These are phyloP conservation scores for Callinectes sapidus DNA, from an alignment of 2,888 invertebrate species.

Conservation along the genomic window DNA sequence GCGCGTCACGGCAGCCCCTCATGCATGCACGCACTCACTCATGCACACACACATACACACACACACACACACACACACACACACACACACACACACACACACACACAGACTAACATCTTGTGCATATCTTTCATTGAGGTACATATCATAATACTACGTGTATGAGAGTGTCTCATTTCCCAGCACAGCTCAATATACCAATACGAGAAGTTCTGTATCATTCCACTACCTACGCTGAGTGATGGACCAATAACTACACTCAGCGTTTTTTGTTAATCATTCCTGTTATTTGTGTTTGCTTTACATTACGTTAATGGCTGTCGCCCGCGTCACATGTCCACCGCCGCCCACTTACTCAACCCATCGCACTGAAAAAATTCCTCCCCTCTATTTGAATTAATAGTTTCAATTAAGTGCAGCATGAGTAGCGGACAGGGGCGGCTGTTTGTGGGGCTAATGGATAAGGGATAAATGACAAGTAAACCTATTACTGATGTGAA, in stretches of 20 bases:
- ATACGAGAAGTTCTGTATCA: neutral
- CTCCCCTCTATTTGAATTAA: neutral
- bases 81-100: neutral
- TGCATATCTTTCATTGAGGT: neutral
- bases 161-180: too few species aligned
- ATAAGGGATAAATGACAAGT: neutral
- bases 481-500: neutral
- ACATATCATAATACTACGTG: neutral
- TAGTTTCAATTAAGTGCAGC: neutral
- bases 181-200: too few species aligned
- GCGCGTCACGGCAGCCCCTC: neutral
- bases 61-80: slow-evolving; percentile 34
- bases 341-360: neutral
- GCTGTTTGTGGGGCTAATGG: neutral
- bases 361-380: neutral
- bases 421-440: neutral
- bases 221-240: neutral
- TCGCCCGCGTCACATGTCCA: neutral
- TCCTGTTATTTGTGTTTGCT: neutral
- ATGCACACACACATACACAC: neutral
- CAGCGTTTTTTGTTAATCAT: neutral
- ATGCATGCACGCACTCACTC: neutral
- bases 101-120: slow-evolving; percentile 8
- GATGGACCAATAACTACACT: neutral
- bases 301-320: slow-evolving; percentile 2